A percentile compares a stretch with the other conserved stretches of the same genome.
phyloP scores from a whole-genome alignment of 2,113 vertebrate species.

The Corythornis madagascariensis region DNA sequence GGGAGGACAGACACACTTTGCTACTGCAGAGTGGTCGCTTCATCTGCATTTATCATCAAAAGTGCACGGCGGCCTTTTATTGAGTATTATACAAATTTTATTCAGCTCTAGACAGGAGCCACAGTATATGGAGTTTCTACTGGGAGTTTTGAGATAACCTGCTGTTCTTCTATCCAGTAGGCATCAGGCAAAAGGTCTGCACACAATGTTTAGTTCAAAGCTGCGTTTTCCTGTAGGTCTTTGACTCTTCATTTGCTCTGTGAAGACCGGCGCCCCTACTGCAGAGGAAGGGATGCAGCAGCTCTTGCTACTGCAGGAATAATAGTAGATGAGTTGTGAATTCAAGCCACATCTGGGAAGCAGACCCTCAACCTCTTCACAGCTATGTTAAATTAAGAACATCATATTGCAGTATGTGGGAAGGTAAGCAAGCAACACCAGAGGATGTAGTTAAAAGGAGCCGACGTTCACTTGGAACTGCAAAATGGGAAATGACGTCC shows the following conservation, averaged over 20 bases:
- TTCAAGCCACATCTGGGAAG: not conserved
- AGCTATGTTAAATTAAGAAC: not conserved
- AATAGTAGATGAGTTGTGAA: not conserved
- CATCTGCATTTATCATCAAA: not conserved
- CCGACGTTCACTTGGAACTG: not conserved
- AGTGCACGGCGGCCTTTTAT: not conserved
- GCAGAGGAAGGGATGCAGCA: not conserved
- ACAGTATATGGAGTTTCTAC: not conserved
- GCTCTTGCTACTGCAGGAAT: not conserved
- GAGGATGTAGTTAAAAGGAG: not conserved
- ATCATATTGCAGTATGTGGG: not conserved
- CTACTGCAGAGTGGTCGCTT: not conserved
- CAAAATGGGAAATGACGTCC: not conserved
- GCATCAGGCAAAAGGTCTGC: not conserved
- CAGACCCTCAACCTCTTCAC: not conserved
- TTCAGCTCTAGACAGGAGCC: not conserved
- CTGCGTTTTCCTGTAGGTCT: not conserved
- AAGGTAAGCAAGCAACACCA: not conserved
- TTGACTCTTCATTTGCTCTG: not conserved
- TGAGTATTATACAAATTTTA: not conserved
- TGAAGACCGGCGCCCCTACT: not conserved
- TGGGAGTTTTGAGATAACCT: not conserved
- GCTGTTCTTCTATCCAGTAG: not conserved
- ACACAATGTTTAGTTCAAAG: not conserved
- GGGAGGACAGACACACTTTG: accelerated